Evolutionary conservation across 2,797 vertebrate species (phyloP), one percentile per base, ranked within the genome.

Genomic region (Oophaga sylvatica): DNA sequence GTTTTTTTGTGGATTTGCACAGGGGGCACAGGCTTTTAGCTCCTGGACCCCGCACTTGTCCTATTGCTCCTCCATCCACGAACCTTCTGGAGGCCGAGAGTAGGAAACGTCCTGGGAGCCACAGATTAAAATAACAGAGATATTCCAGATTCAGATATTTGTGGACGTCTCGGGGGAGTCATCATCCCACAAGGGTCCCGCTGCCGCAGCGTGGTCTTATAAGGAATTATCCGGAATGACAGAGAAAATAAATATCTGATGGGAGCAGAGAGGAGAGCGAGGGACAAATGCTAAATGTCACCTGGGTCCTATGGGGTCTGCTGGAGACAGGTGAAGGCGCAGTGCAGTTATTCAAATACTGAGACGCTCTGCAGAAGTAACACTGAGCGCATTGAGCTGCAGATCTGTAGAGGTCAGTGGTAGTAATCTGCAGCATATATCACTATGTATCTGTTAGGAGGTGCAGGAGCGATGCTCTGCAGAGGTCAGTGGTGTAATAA

Each of bases 81-180:
- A 71, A 41, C 6, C 70, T 45, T 41, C 16, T 41, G 35, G 6
- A 19, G 70, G 17, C 4, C 20, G 16, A 22, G 48, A 53, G 35
- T 10, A 10, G 20, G 8, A 53, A n/a, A 10, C 10, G 31, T 77
- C 83, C 84, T 20, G 75, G 62, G 62, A 77, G 73, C 17, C 1
- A 12, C 11, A 84, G 60, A 22, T 48, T 62, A 84, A 77, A 13
- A 65, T 56, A 85, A 85, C n/a, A 67, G 48, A 78, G 73, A 67
- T 63, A 63, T 84, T 84, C 76, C 71, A 22, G 60, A 63, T 26
- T 45, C 31, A 73, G 70, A 73, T 45, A n/a, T 75, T 75, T 60
- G n/a, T 79, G 60, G 84, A 10, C 65, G 65, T 77, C 73, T 68
- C 45, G 0, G 7, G 84, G 75, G 62, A 29, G 19, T 53, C 20